phyloP scores from a whole-genome alignment of 1,140 invertebrate species.

The Drosophila lowei region DNA sequence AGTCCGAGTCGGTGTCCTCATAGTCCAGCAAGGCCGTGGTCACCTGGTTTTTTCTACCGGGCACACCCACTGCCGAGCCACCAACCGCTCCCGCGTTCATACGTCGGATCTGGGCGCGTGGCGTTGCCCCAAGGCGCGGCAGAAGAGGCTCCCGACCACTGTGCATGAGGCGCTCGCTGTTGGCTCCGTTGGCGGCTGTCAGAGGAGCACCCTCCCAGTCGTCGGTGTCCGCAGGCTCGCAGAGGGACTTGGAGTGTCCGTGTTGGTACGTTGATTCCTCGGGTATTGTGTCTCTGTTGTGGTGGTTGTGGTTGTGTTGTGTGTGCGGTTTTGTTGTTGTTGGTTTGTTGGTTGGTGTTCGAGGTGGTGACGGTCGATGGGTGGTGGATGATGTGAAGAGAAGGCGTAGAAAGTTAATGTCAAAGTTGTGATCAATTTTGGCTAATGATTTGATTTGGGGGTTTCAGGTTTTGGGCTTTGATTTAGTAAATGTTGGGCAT shows the following conservation, averaged over 20 bases:
- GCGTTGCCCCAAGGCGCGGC: conserved; percentile 71
- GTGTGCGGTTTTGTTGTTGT: conserved; percentile 36
- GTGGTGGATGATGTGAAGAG: conserved; percentile 66
- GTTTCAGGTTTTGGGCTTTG: conserved; percentile 12
- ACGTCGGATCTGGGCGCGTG: conserved; percentile 71
- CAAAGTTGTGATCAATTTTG: conserved; percentile 67
- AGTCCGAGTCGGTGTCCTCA: conserved; percentile 67
- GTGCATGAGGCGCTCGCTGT: conserved; percentile 55
- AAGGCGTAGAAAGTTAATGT: conserved; percentile 78
- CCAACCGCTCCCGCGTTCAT: conserved; percentile 66
- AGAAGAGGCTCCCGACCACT: conserved; percentile 72
- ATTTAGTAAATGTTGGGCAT: conserved; percentile 45
- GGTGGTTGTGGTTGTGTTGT: conserved; percentile 33
- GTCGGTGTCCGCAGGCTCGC: conserved; percentile 71
- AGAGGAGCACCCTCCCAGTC: conserved; percentile 74
- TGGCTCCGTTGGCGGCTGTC: conserved; percentile 37
- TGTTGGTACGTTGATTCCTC: conserved; percentile 80
- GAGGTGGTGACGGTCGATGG: conserved; percentile 17
- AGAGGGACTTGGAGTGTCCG: conserved; percentile 78
- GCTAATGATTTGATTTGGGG: conserved; percentile 28
- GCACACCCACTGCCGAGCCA: conserved; percentile 46
- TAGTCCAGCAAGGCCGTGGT: conserved; percentile 75
- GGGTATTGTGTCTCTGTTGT: conserved; percentile 81
- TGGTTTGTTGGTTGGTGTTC: conserved; percentile 9
- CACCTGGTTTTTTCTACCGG: conserved; percentile 65